Evolutionary conservation across 1,140 invertebrate species (phyloP).

Genomic region (Drosophila rhopaloa): DNA sequence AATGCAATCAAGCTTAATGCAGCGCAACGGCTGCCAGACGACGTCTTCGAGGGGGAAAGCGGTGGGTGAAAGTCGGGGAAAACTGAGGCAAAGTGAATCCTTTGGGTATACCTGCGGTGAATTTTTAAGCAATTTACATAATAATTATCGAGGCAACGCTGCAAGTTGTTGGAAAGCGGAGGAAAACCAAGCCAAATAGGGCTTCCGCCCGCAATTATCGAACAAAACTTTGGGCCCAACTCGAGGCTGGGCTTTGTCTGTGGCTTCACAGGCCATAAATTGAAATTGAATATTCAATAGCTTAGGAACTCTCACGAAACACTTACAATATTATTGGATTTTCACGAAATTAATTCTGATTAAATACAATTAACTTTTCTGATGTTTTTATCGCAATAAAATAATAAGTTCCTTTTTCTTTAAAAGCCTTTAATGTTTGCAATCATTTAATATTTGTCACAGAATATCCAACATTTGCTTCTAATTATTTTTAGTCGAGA

Average conservation of each 20-base stretch:
- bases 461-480: too few species aligned
- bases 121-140: conserved; percentile 82
- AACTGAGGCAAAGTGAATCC: conserved; percentile 67
- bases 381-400: too few species aligned
- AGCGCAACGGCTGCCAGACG: conserved; percentile 72
- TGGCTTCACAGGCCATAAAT: conserved; percentile 24
- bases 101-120: conserved; percentile 76
- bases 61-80: not conserved
- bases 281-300: conserved; percentile 51
- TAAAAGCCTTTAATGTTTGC: too few species aligned
- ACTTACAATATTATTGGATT: conserved; percentile 4
- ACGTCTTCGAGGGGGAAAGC: conserved; percentile 8
- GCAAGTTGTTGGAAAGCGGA: conserved; percentile 6
- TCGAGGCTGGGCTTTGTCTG: conserved; percentile 38
- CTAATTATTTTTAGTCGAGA: too few species aligned
- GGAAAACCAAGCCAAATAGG: conserved; percentile 31
- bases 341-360: not conserved
- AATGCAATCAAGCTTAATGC: conserved; percentile 81
- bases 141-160: conserved; percentile 72
- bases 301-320: not conserved
- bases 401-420: too few species aligned
- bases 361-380: too few species aligned
- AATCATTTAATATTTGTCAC: too few species aligned
- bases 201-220: conserved; percentile 60
- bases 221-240: conserved; percentile 65